These are phyloP conservation scores for Palythoa caribaeorum DNA, from an alignment of 92 coral and sea anemone species.

Conservation along the genomic window DNA sequence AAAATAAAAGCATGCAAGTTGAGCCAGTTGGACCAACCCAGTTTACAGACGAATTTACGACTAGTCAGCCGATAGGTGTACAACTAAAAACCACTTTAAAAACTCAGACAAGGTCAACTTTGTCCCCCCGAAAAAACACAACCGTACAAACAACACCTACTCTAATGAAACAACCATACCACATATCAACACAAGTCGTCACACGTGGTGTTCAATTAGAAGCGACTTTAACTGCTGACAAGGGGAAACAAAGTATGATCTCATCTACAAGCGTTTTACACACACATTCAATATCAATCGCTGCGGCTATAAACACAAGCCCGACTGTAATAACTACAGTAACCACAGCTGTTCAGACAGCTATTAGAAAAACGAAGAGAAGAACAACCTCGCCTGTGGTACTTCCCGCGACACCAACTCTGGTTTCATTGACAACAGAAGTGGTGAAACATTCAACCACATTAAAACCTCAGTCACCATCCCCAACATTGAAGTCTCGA, in stretches of 20 bases:
- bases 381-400: background rate
- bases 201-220: no score
- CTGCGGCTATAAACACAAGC: background rate
- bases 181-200: background rate
- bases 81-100: no score
- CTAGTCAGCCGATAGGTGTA: no score
- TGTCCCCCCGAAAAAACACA: background rate
- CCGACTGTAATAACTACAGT: background rate
- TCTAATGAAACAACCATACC: background rate
- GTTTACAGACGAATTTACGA: no score
- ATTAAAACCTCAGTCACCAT: background rate
- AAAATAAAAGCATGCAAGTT: no score
- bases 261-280: no score
- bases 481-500: background rate
- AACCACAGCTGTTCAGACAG: background rate
- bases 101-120: background rate
- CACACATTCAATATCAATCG: background rate
- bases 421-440: background rate
- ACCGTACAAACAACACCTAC: background rate
- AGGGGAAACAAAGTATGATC: no score
- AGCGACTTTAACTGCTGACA: no score
- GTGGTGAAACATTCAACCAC: background rate
- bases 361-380: background rate
- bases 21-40: no score
- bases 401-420: background rate